phyloP scores from a whole-genome alignment of 1,140 invertebrate genomes.

The Bombus soroeensis region DNA sequence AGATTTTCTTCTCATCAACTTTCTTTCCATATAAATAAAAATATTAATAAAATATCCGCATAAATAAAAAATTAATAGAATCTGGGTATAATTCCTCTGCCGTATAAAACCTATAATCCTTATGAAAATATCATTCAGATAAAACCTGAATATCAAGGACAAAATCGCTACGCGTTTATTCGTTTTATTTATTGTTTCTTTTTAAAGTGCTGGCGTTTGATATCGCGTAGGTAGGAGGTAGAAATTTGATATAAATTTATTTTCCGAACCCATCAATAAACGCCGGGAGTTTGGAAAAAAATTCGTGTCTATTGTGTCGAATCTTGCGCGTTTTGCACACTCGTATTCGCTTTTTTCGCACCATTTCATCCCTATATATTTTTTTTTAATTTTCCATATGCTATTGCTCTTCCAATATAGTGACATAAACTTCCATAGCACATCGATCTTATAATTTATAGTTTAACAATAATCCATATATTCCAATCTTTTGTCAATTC shows the following conservation, averaged over 20 bases:
- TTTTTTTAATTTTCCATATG: constrained; percentile 5
- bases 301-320: constrained; percentile 6
- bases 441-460: background rate
- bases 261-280: constrained; percentile 12
- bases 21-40: too few relatives aligned
- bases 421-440: background rate
- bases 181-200: background rate
- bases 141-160: background rate
- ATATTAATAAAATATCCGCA: background rate
- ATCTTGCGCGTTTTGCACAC: constrained; percentile 7
- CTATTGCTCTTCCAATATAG: background rate
- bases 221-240: background rate
- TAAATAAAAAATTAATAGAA: background rate
- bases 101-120: background rate
- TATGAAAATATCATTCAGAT: background rate
- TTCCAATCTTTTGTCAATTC: background rate
- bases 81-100: background rate
- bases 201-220: background rate
- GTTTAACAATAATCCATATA: background rate
- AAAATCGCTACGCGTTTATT: background rate
- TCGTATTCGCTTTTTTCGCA: background rate
- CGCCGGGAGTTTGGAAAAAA: constrained; percentile 1
- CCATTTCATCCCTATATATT: background rate
- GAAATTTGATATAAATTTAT: constrained; percentile 9
- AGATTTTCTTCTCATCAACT: background rate